Percentiles rank a stretch among this genome's conserved stretches.
phyloP scores from a whole-genome alignment of 2,113 vertebrate genomes.

The Pica pica region DNA sequence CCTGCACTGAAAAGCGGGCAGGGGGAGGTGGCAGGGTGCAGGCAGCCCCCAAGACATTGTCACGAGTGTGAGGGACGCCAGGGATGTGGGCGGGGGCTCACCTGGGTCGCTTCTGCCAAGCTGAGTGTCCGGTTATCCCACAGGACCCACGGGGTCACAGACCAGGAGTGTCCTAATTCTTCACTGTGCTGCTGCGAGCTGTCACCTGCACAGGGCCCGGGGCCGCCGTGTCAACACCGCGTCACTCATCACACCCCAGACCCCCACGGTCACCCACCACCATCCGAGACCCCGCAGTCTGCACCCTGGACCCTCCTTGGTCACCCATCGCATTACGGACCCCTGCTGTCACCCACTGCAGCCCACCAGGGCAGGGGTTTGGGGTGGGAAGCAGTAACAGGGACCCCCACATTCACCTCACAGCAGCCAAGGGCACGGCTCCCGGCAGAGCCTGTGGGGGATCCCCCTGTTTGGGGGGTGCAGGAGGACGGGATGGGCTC shows the following conservation, averaged over 20 bases:
- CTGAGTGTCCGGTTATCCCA: not conserved
- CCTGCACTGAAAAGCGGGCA: not conserved
- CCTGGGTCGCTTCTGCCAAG: slow-evolving; percentile 39
- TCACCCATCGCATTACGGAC: not conserved
- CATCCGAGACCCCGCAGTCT: fast-evolving
- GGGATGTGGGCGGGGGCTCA: not conserved
- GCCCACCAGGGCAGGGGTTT: not conserved
- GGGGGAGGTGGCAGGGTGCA: too few species aligned
- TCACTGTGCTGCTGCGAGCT: not conserved
- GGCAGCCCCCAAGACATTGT: not conserved
- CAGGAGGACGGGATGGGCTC: not conserved
- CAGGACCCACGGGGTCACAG: slow-evolving; percentile 2
- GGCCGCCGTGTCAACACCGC: not conserved
- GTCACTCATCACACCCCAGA: not conserved
- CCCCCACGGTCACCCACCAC: fast-evolving
- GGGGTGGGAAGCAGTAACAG: too few species aligned
- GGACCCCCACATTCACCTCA: not conserved
- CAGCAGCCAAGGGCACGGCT: not conserved
- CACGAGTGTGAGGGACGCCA: not conserved
- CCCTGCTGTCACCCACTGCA: not conserved
- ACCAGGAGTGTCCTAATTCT: not conserved
- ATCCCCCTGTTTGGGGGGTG: not conserved
- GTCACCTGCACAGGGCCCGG: not conserved
- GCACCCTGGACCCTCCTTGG: too few species aligned
- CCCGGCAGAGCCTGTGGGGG: not conserved